Conservation (phyloP, 2,113 vertebrate species). For the Spheniscus mendiculus region DNA sequence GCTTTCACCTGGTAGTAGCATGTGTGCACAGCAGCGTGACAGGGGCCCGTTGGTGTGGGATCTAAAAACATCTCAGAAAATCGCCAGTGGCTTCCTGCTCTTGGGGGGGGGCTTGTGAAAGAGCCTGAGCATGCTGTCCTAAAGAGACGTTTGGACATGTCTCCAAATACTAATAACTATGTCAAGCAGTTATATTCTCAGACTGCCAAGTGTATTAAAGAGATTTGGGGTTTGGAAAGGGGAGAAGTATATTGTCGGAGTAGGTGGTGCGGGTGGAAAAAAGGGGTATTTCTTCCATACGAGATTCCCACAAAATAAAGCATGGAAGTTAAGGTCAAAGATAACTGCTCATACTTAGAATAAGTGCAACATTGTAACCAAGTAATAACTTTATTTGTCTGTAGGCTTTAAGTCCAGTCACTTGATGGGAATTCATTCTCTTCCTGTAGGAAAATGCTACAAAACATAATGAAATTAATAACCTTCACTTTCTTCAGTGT, state of each 20-base stretch:
- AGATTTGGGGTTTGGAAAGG: neutral
- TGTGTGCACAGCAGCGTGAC: accelerated
- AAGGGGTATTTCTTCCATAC: accelerated
- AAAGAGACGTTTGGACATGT: neutral
- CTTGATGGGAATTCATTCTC: neutral
- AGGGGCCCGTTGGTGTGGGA: too few species aligned
- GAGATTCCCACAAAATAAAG: neutral
- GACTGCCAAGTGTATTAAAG: neutral
- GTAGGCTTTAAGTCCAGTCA: neutral
- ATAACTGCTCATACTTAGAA: neutral
- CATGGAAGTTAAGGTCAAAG: neutral
- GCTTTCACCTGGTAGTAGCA: neutral
- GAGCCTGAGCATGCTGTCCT: neutral
- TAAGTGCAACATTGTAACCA: neutral
- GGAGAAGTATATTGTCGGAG: neutral
- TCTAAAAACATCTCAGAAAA: neutral
- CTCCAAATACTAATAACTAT: neutral
- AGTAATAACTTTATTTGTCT: neutral
- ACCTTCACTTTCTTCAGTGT: neutral
- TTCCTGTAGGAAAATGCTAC: neutral
- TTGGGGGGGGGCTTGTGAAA: neutral
- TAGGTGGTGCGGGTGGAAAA: neutral
- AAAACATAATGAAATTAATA: neutral
- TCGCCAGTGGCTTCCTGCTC: accelerated
- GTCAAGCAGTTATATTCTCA: neutral